These are phyloP conservation scores for Chrysopa pallens DNA, from an alignment of 1,140 invertebrate genomes.

Conservation along the genomic window DNA sequence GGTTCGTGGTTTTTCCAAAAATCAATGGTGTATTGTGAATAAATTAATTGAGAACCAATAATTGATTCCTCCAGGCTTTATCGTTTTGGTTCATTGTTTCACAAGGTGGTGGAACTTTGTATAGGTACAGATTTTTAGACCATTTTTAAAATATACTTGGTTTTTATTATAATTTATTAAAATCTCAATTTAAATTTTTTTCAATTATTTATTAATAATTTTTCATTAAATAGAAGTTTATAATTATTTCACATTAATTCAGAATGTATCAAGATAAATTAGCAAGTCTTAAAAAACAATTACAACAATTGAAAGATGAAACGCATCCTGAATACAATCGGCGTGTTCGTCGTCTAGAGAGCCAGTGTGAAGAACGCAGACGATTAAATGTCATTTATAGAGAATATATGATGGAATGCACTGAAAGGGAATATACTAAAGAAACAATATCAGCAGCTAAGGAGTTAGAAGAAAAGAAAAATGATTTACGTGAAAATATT, in stretches of 20 bases:
- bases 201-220: too few relatives aligned
- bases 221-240: too few relatives aligned
- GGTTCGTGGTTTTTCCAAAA: too few relatives aligned
- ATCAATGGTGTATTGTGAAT: too few relatives aligned
- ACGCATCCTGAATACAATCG: conserved; percentile 73
- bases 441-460: conserved; percentile 76
- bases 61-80: too few relatives aligned
- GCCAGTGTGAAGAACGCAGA: conserved; percentile 59
- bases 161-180: too few relatives aligned
- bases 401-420: conserved; percentile 67
- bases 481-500: conserved; percentile 78
- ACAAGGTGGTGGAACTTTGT: too few relatives aligned
- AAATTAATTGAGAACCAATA: too few relatives aligned
- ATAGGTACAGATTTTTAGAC: too few relatives aligned
- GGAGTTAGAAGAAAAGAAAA: conserved; percentile 91
- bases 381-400: conserved; percentile 67
- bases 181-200: too few relatives aligned
- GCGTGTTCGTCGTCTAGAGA: conserved; percentile 64
- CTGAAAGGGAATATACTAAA: conserved; percentile 70
- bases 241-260: conserved; percentile 6
- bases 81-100: too few relatives aligned
- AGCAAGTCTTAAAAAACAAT: conserved; percentile 69
- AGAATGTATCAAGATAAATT: conserved; percentile 92
- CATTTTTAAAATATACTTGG: too few relatives aligned
- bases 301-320: conserved; percentile 74